Conservation (phyloP, 2,888 invertebrate species). For the Stenodema calcarata region DNA sequence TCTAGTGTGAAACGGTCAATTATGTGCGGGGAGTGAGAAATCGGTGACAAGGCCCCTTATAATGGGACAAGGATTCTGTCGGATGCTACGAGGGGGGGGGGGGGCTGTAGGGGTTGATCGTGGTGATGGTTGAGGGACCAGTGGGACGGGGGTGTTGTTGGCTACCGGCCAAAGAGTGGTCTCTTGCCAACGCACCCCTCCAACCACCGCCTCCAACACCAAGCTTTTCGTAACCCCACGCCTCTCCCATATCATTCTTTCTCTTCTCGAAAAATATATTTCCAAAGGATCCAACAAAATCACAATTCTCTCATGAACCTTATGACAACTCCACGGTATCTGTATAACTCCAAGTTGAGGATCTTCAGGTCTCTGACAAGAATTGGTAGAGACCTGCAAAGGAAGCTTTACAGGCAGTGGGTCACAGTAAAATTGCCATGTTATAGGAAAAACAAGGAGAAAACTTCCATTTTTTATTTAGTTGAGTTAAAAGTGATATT, state of each 20-base stretch:
- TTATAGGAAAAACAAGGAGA: no score
- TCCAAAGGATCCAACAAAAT: background rate
- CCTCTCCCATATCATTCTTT: background rate
- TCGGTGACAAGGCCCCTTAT: constrained; percentile 33
- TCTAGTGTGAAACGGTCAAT: constrained; percentile 33
- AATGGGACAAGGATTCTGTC: constrained; percentile 12
- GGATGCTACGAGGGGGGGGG: no score
- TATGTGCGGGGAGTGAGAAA: constrained; percentile 29
- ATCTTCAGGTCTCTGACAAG: no score
- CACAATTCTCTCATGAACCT: no score
- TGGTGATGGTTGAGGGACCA: background rate
- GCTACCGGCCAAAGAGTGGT: background rate
- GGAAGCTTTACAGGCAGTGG: no score
- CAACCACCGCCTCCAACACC: background rate
- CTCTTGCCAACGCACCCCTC: constrained; percentile 12
- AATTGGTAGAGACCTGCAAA: no score
- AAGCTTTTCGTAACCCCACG: background rate
- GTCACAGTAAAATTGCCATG: no score
- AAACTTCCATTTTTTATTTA: no score
- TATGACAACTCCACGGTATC: no score
- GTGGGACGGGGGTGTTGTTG: constrained; percentile 13
- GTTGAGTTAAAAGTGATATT: no score
- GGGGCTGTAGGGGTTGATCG: background rate
- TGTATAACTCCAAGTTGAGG: no score
- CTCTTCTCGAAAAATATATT: background rate